Conservation (phyloP, 2,888 invertebrate species). For the Acanthococcus lagerstroemiae region DNA sequence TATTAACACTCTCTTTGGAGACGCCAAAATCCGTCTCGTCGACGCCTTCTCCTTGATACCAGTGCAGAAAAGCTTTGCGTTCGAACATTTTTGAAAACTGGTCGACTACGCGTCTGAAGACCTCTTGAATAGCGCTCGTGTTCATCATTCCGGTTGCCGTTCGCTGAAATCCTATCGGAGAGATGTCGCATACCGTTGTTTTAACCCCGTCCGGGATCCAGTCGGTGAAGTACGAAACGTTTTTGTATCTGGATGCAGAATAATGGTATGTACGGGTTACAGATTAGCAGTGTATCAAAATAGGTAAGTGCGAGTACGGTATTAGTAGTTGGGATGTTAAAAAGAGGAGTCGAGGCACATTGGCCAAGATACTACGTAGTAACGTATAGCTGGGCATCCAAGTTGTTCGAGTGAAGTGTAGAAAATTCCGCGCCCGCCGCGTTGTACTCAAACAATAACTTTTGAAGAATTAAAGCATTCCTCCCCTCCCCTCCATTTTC, state of each 20-base stretch:
- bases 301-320: too few species aligned
- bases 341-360: too few species aligned
- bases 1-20: slow-evolving; percentile 19
- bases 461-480: too few species aligned
- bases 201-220: slow-evolving; percentile 27
- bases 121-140: slow-evolving; percentile 20
- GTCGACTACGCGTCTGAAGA: slow-evolving; percentile 16
- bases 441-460: too few species aligned
- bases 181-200: slow-evolving; percentile 23
- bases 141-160: slow-evolving; percentile 20
- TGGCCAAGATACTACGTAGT: too few species aligned
- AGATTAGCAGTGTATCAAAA: too few species aligned
- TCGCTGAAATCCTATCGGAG: slow-evolving; percentile 14
- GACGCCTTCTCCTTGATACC: slow-evolving; percentile 67
- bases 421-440: too few species aligned
- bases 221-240: slow-evolving; percentile 23
- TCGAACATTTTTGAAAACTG: slow-evolving; percentile 26
- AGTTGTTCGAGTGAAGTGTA: too few species aligned
- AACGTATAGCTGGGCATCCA: too few species aligned
- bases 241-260: slow-evolving; percentile 19
- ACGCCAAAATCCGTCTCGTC: slow-evolving; percentile 61
- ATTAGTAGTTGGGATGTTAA: too few species aligned
- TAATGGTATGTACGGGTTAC: too few species aligned
- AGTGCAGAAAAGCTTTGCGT: slow-evolving; percentile 50
- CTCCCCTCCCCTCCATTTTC: too few species aligned